These are phyloP conservation scores for Triplophysa dalaica DNA, from an alignment of 2,113 vertebrate genomes.

Conservation along the genomic window DNA sequence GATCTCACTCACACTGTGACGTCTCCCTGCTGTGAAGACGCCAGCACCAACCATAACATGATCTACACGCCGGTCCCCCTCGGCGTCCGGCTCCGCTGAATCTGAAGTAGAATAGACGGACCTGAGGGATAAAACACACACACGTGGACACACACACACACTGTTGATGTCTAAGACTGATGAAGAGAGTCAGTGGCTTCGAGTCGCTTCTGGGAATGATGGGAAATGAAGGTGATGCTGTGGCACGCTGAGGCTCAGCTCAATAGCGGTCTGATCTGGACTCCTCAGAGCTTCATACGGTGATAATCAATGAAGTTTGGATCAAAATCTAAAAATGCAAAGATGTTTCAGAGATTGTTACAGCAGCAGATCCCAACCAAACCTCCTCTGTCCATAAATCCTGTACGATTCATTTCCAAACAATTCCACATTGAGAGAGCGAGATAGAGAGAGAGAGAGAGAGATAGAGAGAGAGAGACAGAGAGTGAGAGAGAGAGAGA, in stretches of 20 bases:
- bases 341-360: too few relatives aligned
- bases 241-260: slow-evolving; percentile 32
- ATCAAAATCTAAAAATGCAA: too few relatives aligned
- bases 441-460: too few relatives aligned
- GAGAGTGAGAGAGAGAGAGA: too few relatives aligned
- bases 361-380: too few relatives aligned
- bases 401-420: too few relatives aligned
- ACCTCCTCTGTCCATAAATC: too few relatives aligned
- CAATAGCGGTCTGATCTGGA: slow-evolving; percentile 34
- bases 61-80: slow-evolving; percentile 41
- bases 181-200: background rate
- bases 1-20: slow-evolving; percentile 39
- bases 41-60: slow-evolving; percentile 40
- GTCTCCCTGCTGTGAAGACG: slow-evolving; percentile 24
- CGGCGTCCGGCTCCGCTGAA: slow-evolving; percentile 29
- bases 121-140: background rate
- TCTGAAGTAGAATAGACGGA: slow-evolving; percentile 26
- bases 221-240: slow-evolving; percentile 33
- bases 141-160: background rate
- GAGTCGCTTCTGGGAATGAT: slow-evolving; percentile 38
- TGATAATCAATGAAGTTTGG: too few relatives aligned
- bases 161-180: background rate
- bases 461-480: too few relatives aligned
- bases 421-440: too few relatives aligned
- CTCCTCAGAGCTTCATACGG: background rate